Base-by-base conservation (phyloP, 2,888 invertebrate species). In the Andrena chrysosceles region DNA sequence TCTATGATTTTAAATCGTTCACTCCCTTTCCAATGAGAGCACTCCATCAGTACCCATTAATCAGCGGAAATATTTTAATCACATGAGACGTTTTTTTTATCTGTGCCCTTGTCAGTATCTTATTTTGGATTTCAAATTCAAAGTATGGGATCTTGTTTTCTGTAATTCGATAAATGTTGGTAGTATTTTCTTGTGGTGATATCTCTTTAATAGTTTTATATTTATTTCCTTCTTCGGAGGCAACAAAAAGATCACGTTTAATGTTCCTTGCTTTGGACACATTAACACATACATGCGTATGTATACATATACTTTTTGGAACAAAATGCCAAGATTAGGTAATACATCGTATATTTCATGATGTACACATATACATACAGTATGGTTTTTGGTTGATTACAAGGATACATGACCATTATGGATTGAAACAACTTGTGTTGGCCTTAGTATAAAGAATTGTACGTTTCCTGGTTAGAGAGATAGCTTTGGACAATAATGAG, bases 1-100 rank as follows among this genome's bases (percentile, higher is more conserved):
- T 91, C 79, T 77, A 78, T 83, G 49, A 72, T 78, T 76, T 83
- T 76, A 74, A 42, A 80, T 71, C 33, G 66, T 35, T 72, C 72
- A 76, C 63, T 68, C 77, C 75, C 70, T 63, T 77, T 66, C 62
- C 81, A 69, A 81, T 64, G 60, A 77, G 74, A 77, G 68, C 68
- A 78, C 52, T 67, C 79, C 69, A 52, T 69, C 80, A 49, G 48
- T 69, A 78, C 66, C 59, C 63, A 76, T 82, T 78, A 68, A 79
- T 67, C 56, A 60, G 8, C 77, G 75, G 72, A 74, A 81, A 56
- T 85, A 78, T 78, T 31, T 70, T 13, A 68, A 74, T 60, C 62
- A 68, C 42, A 77, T 42, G 3, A 56, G 49, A 42, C 49, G 64
- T 64, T 54, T 64, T 67, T 73, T 69, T 77, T 71, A 68, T 62